These are phyloP conservation scores for Microdon myrmicae DNA, from an alignment of 2,888 invertebrate genomes.

Conservation along the genomic window DNA sequence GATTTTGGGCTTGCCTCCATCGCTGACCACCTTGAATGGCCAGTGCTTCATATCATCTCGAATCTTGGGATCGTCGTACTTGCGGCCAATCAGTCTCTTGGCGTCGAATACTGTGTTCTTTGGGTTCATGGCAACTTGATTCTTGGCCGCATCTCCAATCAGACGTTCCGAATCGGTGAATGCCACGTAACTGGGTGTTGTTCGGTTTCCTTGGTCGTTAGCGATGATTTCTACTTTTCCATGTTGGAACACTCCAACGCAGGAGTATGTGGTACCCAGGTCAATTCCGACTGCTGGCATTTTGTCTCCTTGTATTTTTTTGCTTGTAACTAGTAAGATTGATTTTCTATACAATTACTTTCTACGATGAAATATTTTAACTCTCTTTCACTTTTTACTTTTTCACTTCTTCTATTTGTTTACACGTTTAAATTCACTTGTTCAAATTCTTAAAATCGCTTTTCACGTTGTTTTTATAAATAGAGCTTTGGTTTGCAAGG, in stretches of 20 bases:
- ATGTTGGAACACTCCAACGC: conserved; percentile 84
- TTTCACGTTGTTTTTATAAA: no score
- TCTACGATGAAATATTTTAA: no score
- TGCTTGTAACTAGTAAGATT: no score
- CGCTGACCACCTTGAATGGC: conserved; percentile 86
- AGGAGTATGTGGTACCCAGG: conserved; percentile 88
- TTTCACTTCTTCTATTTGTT: no score
- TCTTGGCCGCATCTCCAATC: conserved; percentile 82
- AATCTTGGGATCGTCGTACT: conserved; percentile 84
- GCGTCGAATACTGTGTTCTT: conserved; percentile 91
- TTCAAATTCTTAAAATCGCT: no score
- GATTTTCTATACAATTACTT: no score
- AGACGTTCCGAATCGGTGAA: conserved; percentile 84
- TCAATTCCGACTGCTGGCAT: conserved; percentile 82
- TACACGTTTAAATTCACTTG: no score
- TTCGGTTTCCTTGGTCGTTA: conserved; percentile 83
- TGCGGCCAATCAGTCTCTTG: conserved; percentile 89
- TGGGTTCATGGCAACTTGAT: conserved; percentile 85
- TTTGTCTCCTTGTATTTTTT: conserved; percentile 78
- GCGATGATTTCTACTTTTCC: conserved; percentile 86
- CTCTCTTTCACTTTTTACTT: conserved; percentile 73
- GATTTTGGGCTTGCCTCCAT: conserved; percentile 80
- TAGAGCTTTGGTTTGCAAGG: no score
- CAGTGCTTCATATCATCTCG: conserved; percentile 92
- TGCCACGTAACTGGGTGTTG: conserved; percentile 79